A percentile compares a stretch with the other conserved stretches of the same genome.
These are phyloP conservation scores for Ataeniobius toweri DNA, from an alignment of 2,797 vertebrate genomes.

Conservation along the genomic window DNA sequence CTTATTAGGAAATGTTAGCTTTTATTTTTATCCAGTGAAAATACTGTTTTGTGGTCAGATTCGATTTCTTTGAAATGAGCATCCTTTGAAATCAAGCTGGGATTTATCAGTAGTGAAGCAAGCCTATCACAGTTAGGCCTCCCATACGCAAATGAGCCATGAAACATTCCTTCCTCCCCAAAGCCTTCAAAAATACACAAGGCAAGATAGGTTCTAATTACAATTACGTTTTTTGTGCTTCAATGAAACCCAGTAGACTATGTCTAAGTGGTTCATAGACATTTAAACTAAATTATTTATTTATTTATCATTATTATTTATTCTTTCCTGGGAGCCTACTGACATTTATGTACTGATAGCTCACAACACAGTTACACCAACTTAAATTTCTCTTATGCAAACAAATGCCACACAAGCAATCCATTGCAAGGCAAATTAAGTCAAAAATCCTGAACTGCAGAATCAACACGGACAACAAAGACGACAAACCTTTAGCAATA, in stretches of 20 bases:
- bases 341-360: not conserved
- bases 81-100: slow-evolving; percentile 22
- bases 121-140: too few relatives aligned
- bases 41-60: not conserved
- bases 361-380: not conserved
- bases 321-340: too few relatives aligned
- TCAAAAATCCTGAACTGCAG: not conserved
- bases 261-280: not conserved
- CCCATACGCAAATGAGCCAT: too few relatives aligned
- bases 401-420: not conserved
- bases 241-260: not conserved
- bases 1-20: too few relatives aligned
- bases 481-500: not conserved
- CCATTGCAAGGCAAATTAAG: not conserved
- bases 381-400: not conserved
- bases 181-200: too few relatives aligned
- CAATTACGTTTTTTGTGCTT: not conserved
- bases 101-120: slow-evolving; percentile 2
- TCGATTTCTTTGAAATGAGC: slow-evolving; percentile 9
- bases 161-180: too few relatives aligned
- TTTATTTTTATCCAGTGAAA: not conserved
- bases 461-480: not conserved
- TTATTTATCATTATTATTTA: too few relatives aligned
- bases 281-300: not conserved
- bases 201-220: not conserved